A percentile compares a stretch with the other conserved stretches of the same genome.
phyloP scores from a whole-genome alignment of 2,797 vertebrate genomes.

The Pseudocheirus occidentalis region DNA sequence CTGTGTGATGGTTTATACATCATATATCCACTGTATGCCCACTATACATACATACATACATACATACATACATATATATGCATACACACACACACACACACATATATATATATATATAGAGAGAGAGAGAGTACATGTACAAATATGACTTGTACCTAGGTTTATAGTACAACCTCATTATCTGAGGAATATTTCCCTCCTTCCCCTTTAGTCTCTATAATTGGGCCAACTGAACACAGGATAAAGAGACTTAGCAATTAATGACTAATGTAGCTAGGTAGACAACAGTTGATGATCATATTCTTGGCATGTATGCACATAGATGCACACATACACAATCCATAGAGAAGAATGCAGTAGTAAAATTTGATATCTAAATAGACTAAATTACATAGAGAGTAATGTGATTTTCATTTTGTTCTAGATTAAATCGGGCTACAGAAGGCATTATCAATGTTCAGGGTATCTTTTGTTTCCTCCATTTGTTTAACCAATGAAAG shows the following conservation, averaged over 20 bases:
- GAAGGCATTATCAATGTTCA: background rate
- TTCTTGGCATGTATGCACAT: background rate
- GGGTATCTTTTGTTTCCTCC: background rate
- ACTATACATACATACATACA: background rate
- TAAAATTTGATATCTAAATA: background rate
- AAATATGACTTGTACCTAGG: constrained; percentile 20
- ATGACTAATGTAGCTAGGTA: constrained; percentile 5
- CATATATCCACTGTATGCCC: background rate
- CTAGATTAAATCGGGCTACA: background rate
- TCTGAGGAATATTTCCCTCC: background rate
- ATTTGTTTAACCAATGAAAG: background rate
- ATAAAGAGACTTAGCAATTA: constrained; percentile 16
- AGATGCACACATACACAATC: background rate
- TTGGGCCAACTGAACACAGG: background rate
- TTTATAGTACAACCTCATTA: constrained; percentile 33
- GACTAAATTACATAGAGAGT: background rate
- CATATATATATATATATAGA: no score
- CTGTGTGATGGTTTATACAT: constrained; percentile 3
- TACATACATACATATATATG: no score
- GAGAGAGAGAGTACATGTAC: background rate
- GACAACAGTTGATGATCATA: background rate
- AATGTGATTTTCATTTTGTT: constrained; percentile 38
- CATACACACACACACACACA: no score
- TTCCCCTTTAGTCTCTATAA: constrained; percentile 31
- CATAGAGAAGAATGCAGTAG: background rate